A percentile compares a stretch with the other conserved stretches of the same genome.
phyloP scores from a whole-genome alignment of 2,888 invertebrate species.

The Mythimna pallens region DNA sequence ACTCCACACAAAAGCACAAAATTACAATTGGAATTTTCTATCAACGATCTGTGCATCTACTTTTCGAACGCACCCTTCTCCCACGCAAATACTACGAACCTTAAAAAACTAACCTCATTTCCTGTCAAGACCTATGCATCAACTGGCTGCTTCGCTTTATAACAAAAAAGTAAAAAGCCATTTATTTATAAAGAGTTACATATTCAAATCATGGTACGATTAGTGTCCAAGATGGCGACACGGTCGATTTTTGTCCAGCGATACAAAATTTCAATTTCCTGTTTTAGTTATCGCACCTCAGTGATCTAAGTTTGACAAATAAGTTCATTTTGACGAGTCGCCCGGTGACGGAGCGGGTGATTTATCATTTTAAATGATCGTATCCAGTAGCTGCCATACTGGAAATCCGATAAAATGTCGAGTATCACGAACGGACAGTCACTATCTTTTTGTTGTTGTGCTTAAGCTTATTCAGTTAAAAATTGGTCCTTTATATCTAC shows the following conservation, averaged over 20 bases:
- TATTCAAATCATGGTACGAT: conserved; percentile 87
- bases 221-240: conserved; percentile 86
- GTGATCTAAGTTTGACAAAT: conserved; percentile 90
- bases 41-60: conserved; percentile 42
- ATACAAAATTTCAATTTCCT: conserved; percentile 91
- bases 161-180: conserved; percentile 73
- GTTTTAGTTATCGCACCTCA: conserved; percentile 83
- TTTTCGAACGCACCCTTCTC: conserved; percentile 41
- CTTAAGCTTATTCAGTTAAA: conserved; percentile 53
- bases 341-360: conserved; percentile 80
- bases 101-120: conserved; percentile 71
- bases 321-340: conserved; percentile 89
- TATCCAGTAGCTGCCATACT: conserved; percentile 78
- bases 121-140: conserved; percentile 79
- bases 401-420: conserved; percentile 71
- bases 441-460: conserved; percentile 54
- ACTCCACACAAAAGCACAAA: conserved; percentile 14
- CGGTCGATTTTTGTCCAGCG: conserved; percentile 86
- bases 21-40: conserved; percentile 31
- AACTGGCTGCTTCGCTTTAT: conserved; percentile 67
- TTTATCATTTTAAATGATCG: conserved; percentile 82
- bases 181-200: conserved; percentile 84
- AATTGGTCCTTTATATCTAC: conserved; percentile 55
- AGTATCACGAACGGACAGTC: conserved; percentile 57
- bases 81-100: conserved; percentile 56